Conservation (phyloP, 2,888 invertebrate species). For the Rotaria socialis region DNA sequence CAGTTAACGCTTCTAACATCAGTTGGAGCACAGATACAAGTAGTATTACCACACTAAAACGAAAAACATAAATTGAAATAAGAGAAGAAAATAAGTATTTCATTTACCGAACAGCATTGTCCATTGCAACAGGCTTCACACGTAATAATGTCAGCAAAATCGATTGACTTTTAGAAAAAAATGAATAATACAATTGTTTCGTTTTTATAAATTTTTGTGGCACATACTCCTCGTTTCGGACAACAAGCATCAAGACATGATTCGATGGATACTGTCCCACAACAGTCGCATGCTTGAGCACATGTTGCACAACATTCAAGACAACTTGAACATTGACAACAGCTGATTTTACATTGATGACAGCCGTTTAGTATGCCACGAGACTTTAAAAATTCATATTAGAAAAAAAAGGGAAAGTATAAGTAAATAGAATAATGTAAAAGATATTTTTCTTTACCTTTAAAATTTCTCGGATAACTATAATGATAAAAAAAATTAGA, state of each 20-base stretch:
- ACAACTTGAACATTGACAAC: not conserved
- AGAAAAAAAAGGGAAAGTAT: too few relatives aligned
- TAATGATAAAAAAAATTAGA: not conserved
- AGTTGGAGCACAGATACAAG: not conserved
- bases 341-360: not conserved
- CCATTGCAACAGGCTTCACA: constrained; percentile 27
- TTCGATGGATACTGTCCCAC: constrained; percentile 14
- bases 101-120: not conserved
- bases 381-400: not conserved
- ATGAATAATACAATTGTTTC: too few relatives aligned
- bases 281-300: constrained; percentile 32
- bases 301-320: constrained; percentile 19
- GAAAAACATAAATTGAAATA: not conserved
- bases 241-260: constrained; percentile 36
- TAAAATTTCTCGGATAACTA: constrained; percentile 6
- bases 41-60: constrained; percentile 13
- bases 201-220: too few relatives aligned
- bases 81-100: not conserved
- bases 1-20: not conserved
- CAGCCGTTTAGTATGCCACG: not conserved
- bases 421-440: too few relatives aligned
- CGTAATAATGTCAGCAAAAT: constrained; percentile 24
- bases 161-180: not conserved
- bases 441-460: not conserved
- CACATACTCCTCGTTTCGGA: constrained; percentile 6